Base-by-base conservation (phyloP, 2,797 vertebrate species). In the Chromis chromis region DNA sequence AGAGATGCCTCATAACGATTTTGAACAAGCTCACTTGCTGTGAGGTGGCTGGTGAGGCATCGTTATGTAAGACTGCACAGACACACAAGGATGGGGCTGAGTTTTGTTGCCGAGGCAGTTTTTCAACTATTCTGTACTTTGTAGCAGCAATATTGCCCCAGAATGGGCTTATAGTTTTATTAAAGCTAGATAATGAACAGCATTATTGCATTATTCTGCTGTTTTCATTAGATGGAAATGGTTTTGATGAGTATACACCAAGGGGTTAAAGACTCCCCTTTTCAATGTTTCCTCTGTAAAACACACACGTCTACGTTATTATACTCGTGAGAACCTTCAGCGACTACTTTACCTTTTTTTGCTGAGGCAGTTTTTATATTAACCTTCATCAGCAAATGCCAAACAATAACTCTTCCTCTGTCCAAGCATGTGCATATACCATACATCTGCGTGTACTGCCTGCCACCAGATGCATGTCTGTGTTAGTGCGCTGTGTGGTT, bases 1-100 rank as follows among this genome's bases (percentile, higher is more conserved):
- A 83, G 69, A 71, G 74, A 74, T 4, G 62, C 76, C 80, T 87
- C 77, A 80, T 64, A 76, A 86, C 61, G 75, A 76, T 85, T 87
- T 63, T 78, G 76, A 82, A 82, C 75, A 57, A 68, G 75, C 80
- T 71, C 53, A 48, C 81, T 82, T 42, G 69, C 77, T 87, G 79
- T 62, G 70, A 81, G 75, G 76, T 78, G 78, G 78, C 78, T 88
- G 76, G 73, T 84, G 81, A 86, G 77, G 72, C 86, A 74, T 83
- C 53, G 70, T 90, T 90, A 88, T 85, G 75, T 90, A 91, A 92
- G 85, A 53, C 73, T 55, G 78, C 76, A 74, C 44, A 85, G 66
- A 81, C 62, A 85, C 74, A 86, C 68, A 78, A 76, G 64, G 82
- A 86, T 78, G 66, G 71, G 81, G 67, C 66, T 82, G 76, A 82